Base-by-base conservation (phyloP, 2,113 vertebrate genomes). In the Elanoides forficatus region DNA sequence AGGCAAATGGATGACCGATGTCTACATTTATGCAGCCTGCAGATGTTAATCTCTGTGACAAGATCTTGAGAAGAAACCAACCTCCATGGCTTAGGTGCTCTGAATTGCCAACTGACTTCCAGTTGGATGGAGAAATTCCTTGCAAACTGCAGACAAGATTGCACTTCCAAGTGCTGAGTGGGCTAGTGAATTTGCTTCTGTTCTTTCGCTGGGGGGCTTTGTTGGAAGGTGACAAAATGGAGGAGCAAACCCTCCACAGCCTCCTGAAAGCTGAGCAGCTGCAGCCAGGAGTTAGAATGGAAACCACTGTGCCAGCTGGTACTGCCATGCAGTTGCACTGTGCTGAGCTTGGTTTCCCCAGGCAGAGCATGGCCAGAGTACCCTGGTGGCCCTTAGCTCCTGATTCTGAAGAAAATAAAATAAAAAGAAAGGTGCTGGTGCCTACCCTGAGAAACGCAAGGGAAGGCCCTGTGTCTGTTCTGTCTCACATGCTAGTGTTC, bases 251-350 rank as follows among this genome's bases (percentile, higher is more conserved):
- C 38, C 6, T 80, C 20, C 53, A 23, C 43, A 55, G 48, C 38
- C 29, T 52, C 53, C 30, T 14, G 26, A 19, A 16, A 45, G 62
- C n/a, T 34, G 62, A 68, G 21, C 36, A 67, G 81, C 65, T 38
- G 25, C 59, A 30, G 30, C 22, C 11, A 10, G 71, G 75, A 60
- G 23, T 5, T 11, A 2, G 29, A 34, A 5, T 27, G 65, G 87
- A 63, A 76, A 47, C 27, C 27, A 8, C 20, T 15, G 36, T 36
- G 81, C 30, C 42, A 43, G 42, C 80, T 67, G 71, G 40, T 34
- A 2, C 34, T 79, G 80, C 55, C 7, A 1, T 2, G 3, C 23
- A 23, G 14, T 1, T 36, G 25, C 7, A 14, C 12, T 7, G 16
- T 72, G 67, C 86, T 58, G 70, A 47, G 86, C 8, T 8, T 65